Percentiles rank a stretch among this genome's conserved stretches.
These are phyloP conservation scores for Emys orbicularis DNA, from an alignment of 2,797 vertebrate genomes.

Conservation along the genomic window DNA sequence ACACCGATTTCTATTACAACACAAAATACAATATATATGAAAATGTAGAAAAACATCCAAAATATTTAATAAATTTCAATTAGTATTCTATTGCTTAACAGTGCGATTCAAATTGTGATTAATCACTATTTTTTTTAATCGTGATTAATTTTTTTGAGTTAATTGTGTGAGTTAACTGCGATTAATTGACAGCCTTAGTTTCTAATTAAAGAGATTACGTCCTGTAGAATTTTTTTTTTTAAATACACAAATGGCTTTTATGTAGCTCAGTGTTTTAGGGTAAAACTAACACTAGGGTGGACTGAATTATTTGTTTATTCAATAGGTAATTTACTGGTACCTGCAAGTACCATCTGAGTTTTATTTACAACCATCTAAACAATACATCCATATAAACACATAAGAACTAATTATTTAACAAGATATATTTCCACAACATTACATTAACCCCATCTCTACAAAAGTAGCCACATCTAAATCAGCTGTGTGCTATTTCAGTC, in stretches of 20 bases:
- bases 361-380: conserved; percentile 55
- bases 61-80: no score
- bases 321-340: conserved; percentile 60
- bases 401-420: conserved; percentile 61
- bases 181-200: no score
- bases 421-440: conserved; percentile 63
- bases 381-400: conserved; percentile 44
- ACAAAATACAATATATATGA: no score
- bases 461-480: conserved; percentile 74
- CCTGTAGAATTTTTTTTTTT: not conserved
- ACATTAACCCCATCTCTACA: conserved; percentile 74
- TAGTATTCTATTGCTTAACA: no score
- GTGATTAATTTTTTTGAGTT: no score
- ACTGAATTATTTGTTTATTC: conserved; percentile 73
- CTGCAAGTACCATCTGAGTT: conserved; percentile 43
- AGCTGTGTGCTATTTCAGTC: conserved; percentile 57
- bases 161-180: no score
- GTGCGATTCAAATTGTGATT: no score
- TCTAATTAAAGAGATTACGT: conserved; percentile 65
- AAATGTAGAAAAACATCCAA: no score
- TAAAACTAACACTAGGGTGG: conserved; percentile 65
- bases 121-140: no score
- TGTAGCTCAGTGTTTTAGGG: conserved; percentile 64
- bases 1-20: no score
- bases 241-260: conserved; percentile 64